A percentile compares a stretch with the other conserved stretches of the same genome.
Conservation (phyloP, 2,888 invertebrate genomes). For the Amitus sp. region DNA sequence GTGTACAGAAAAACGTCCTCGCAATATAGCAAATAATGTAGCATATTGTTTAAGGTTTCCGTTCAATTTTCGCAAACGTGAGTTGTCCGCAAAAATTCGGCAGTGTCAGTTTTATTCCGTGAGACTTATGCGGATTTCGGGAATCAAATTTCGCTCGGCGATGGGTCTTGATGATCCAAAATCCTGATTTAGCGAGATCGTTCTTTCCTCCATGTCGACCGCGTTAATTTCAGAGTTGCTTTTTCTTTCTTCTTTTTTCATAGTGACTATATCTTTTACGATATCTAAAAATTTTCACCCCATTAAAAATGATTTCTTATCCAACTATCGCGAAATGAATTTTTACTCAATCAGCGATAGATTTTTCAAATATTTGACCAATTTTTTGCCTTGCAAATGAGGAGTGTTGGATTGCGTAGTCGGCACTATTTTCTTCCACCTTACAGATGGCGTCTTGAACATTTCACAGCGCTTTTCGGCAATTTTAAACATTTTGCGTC, state of each 20-base stretch:
- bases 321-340: neutral
- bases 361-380: conserved; percentile 19
- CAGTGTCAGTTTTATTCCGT: no score
- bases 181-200: no score
- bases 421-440: conserved; percentile 78
- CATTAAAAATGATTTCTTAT: neutral
- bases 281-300: conserved; percentile 5
- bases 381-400: conserved; percentile 32
- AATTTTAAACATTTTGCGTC: conserved; percentile 91
- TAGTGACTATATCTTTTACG: conserved; percentile 4
- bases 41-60: no score
- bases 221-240: neutral
- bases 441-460: conserved; percentile 72
- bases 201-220: neutral
- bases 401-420: conserved; percentile 65
- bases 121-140: no score
- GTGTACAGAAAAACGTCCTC: no score
- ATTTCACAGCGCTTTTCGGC: conserved; percentile 77
- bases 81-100: no score
- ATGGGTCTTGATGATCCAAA: no score
- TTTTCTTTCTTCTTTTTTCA: conserved; percentile 40
- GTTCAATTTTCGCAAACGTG: no score
- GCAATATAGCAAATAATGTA: no score
- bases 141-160: no score
- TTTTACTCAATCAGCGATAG: neutral